Base-by-base conservation (phyloP, 2,113 vertebrate species). In the Elaphurus davidianus region DNA sequence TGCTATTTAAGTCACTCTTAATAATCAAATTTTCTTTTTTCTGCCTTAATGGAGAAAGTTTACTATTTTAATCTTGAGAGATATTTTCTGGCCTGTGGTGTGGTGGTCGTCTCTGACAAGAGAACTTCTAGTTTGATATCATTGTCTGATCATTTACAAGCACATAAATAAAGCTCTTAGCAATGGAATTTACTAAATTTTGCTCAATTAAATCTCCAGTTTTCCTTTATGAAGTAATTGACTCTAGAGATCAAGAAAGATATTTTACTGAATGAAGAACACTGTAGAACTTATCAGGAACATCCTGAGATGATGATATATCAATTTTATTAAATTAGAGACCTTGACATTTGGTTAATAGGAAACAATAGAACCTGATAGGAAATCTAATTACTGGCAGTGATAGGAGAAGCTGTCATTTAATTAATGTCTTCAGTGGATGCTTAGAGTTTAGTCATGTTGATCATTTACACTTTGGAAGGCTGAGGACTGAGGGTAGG, bases 21-120 rank as follows among this genome's bases (percentile, higher is more conserved):
- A 23, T 23, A 87, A 94, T 87, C 21, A 94, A 62, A 5, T 47
- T 92, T 92, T 92, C 43, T 93, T 85, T 97, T 91, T 40, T 84
- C 23, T 96, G 7, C 7, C 13, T 12, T 93, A 90, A 87, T 92
- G 8, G 55, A 88, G 43, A 91, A 57, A 43, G 4, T 78, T 96
- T 92, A 74, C 14, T 96, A 59, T 96, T 95, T 97, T 97, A 90
- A 87, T 78, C 54, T 97, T 57, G 47, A 95, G 79, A 97, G 28
- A 83, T 5, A 67, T 17, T 94, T 85, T 90, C 21, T 90, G 10
- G 7, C 17, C 36, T 57, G 33, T 87, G 40, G n/a, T 96, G 9
- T 79, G 45, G 45, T 96, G 43, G 43, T 92, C 28, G 87, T 78
- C 95, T 93, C 17, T 96, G 28, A 54, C 97, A 96, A 64, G 21